Evolutionary conservation across 1,140 invertebrate species (phyloP).

Genomic region (Zaprionus nigranus): DNA sequence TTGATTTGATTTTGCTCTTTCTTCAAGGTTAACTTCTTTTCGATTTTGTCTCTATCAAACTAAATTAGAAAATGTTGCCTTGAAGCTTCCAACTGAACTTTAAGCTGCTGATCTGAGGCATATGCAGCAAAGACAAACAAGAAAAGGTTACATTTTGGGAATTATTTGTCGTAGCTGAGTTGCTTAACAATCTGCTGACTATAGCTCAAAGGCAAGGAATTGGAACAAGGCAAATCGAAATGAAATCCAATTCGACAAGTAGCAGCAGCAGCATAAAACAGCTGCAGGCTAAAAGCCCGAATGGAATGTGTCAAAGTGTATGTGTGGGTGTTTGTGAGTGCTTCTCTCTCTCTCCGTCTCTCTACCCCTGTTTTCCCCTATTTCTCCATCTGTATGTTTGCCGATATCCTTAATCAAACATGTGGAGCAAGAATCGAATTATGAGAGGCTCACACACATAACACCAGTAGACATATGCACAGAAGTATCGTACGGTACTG

Average conservation of each 20-base stretch:
- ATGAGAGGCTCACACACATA: slow-evolving; percentile 39
- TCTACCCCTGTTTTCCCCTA: neutral
- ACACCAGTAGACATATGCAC: slow-evolving; percentile 42
- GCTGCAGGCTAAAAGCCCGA: slow-evolving; percentile 51
- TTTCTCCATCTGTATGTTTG: slow-evolving; percentile 5
- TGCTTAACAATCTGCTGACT: slow-evolving; percentile 57
- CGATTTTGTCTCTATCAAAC: neutral
- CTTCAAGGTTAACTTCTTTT: neutral
- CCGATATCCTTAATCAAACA: slow-evolving; percentile 38
- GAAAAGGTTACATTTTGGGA: slow-evolving; percentile 7
- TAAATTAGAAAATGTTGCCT: neutral
- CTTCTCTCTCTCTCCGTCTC: neutral
- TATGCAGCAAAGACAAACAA: neutral
- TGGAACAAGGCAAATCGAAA: slow-evolving; percentile 24
- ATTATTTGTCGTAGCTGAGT: slow-evolving; percentile 3
- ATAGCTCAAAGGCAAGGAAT: slow-evolving; percentile 48
- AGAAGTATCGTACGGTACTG: slow-evolving; percentile 37
- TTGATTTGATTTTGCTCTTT: neutral
- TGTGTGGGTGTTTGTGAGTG: slow-evolving; percentile 12
- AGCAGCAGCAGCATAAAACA: slow-evolving; percentile 38
- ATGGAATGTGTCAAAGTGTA: slow-evolving; percentile 20
- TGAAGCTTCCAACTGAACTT: neutral
- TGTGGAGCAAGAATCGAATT: slow-evolving; percentile 61
- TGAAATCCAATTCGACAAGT: slow-evolving; percentile 60
- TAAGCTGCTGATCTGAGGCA: neutral